Evolutionary conservation across 2,113 vertebrate species (phyloP).

Genomic region (Dolichallabes microphthalmus): DNA sequence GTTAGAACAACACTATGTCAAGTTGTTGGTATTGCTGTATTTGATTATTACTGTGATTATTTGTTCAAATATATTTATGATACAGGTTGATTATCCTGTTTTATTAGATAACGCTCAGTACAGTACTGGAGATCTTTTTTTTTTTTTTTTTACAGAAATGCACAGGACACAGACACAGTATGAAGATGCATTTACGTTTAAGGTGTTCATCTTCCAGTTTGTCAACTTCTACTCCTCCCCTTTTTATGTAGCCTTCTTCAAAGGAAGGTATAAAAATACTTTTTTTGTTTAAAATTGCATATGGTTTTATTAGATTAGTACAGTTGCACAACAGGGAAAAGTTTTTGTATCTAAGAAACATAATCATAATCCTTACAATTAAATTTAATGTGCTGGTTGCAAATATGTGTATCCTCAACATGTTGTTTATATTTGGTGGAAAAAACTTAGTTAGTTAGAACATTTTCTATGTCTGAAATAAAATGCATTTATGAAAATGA

Average conservation of each 20-base stretch:
- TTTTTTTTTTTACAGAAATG: conserved; percentile 70
- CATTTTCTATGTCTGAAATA: neutral
- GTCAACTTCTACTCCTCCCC: conserved; percentile 81
- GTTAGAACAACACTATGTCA: neutral
- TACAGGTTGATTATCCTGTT: neutral
- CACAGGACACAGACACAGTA: conserved; percentile 79
- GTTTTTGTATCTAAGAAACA: neutral
- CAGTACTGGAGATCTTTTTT: neutral
- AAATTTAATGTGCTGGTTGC: neutral
- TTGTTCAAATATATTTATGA: neutral
- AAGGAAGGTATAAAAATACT: conserved; percentile 69
- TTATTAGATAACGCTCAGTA: neutral
- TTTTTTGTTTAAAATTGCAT: neutral
- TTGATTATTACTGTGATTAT: neutral
- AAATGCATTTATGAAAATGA: too few species aligned
- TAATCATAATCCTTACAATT: neutral
- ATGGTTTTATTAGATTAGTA: neutral
- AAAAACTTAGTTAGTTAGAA: neutral
- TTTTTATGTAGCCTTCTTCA: conserved; percentile 82
- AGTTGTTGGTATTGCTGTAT: neutral
- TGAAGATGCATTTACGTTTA: conserved; percentile 80
- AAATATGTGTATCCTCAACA: neutral
- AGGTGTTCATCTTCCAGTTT: conserved; percentile 83
- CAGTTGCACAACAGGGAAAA: neutral
- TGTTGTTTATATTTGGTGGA: neutral